A percentile compares a stretch with the other conserved stretches of the same genome.
phyloP scores from a whole-genome alignment of 2,888 invertebrate genomes.

The Hofmannophila pseudospretella region DNA sequence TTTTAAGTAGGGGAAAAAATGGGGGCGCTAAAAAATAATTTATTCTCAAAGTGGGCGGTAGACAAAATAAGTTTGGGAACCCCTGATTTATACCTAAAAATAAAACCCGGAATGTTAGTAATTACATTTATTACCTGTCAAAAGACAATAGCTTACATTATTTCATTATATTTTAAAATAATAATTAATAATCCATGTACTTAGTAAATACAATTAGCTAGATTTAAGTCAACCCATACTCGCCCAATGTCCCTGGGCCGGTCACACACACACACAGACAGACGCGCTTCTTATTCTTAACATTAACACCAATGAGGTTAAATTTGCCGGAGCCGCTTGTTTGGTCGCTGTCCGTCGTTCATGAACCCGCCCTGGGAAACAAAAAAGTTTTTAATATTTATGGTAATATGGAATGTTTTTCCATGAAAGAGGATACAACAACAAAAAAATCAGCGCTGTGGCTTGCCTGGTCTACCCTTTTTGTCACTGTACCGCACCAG shows the following conservation, averaged over 20 bases:
- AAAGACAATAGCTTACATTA: slow-evolving; percentile 69
- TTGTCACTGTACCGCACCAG: no score
- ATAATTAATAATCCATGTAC: slow-evolving; percentile 48
- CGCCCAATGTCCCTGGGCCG: slow-evolving; percentile 58
- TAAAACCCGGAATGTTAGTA: slow-evolving; percentile 54
- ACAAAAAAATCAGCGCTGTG: no score
- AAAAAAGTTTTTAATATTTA: no score
- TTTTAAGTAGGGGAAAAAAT: no score
- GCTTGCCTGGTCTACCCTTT: no score
- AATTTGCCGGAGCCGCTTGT: slow-evolving; percentile 71
- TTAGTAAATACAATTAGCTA: slow-evolving; percentile 77
- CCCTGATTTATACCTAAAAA: no score
- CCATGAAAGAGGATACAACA: no score
- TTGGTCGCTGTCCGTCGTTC: slow-evolving; percentile 73
- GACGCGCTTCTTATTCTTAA: slow-evolving; percentile 12
- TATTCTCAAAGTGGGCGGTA: no score
- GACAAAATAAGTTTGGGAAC: no score
- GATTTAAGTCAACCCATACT: slow-evolving; percentile 41
- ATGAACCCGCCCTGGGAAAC: slow-evolving; percentile 60
- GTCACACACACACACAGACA: slow-evolving; percentile 62
- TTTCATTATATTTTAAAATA: slow-evolving; percentile 17
- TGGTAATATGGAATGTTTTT: no score
- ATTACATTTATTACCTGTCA: slow-evolving; percentile 74
- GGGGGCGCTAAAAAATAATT: no score
- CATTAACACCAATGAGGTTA: slow-evolving; percentile 37